These are phyloP conservation scores for Coilia nasus DNA, from an alignment of 2,797 vertebrate genomes.

Conservation along the genomic window DNA sequence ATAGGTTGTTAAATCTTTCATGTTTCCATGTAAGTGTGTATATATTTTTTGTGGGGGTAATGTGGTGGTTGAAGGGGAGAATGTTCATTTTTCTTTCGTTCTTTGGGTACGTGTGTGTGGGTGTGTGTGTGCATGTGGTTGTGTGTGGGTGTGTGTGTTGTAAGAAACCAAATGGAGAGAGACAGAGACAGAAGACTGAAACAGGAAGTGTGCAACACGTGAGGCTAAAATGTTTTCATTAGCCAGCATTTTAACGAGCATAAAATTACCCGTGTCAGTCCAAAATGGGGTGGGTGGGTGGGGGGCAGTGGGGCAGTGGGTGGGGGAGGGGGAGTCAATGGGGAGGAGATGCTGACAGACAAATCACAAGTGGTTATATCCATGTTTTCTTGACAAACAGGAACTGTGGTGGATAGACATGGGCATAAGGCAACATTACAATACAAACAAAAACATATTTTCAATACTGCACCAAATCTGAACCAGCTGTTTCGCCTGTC, in stretches of 20 bases:
- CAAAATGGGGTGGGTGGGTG: neutral
- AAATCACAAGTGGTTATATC: constrained; percentile 21
- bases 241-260: constrained; percentile 32
- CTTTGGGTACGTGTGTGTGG: neutral
- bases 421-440: constrained; percentile 57
- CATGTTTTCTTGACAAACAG: constrained; percentile 43
- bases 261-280: constrained; percentile 24
- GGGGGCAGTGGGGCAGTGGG: neutral
- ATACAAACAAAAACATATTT: constrained; percentile 60
- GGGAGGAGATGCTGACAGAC: constrained; percentile 2
- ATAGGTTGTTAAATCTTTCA: neutral
- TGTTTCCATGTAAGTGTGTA: neutral
- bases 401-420: constrained; percentile 39
- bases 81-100: neutral
- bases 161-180: constrained; percentile 9
- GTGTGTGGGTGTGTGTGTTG: neutral
- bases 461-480: constrained; percentile 58
- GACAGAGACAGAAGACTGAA: constrained; percentile 42
- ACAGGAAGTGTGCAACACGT: constrained; percentile 60
- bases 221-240: constrained; percentile 65
- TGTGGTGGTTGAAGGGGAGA: neutral
- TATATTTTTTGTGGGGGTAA: neutral
- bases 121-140: constrained; percentile 1
- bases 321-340: neutral
- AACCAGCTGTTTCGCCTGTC: constrained; percentile 61